Conservation (phyloP, 92 coral and sea anemone species). For the Micromussa lordhowensis region DNA sequence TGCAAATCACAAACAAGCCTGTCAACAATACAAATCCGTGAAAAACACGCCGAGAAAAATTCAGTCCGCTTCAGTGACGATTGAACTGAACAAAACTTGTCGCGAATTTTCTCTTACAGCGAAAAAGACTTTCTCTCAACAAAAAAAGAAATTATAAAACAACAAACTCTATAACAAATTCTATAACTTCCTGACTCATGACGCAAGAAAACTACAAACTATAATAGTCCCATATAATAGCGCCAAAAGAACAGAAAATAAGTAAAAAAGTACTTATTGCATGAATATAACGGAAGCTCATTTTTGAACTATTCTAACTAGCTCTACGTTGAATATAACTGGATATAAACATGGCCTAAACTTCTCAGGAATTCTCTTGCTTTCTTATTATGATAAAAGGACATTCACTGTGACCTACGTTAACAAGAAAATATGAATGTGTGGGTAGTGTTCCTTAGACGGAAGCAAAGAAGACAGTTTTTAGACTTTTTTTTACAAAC, state of each 20-base stretch:
- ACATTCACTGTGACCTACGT: not conserved
- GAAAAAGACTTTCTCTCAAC: not conserved
- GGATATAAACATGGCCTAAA: not conserved
- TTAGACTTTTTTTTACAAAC: slow-evolving; percentile 30
- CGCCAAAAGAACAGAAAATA: not conserved
- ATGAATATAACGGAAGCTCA: not conserved
- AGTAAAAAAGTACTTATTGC: not conserved
- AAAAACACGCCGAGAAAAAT: too few relatives aligned
- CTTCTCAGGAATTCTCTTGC: not conserved
- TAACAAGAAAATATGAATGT: not conserved
- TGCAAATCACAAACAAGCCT: not conserved
- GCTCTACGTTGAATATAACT: not conserved
- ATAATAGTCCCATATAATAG: not conserved
- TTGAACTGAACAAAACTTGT: not conserved
- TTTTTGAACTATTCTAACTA: too few relatives aligned
- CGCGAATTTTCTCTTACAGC: not conserved
- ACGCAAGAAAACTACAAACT: too few relatives aligned
- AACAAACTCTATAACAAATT: too few relatives aligned
- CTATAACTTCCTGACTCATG: too few relatives aligned
- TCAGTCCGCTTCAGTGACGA: not conserved
- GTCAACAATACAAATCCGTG: too few relatives aligned
- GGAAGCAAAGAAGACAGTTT: too few relatives aligned
- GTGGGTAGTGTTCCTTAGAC: not conserved
- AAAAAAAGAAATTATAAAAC: not conserved
- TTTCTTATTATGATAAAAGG: not conserved